A percentile compares a stretch with the other conserved stretches of the same genome.
phyloP scores from a whole-genome alignment of 2,113 vertebrate genomes.

The Sturnira hondurensis region DNA sequence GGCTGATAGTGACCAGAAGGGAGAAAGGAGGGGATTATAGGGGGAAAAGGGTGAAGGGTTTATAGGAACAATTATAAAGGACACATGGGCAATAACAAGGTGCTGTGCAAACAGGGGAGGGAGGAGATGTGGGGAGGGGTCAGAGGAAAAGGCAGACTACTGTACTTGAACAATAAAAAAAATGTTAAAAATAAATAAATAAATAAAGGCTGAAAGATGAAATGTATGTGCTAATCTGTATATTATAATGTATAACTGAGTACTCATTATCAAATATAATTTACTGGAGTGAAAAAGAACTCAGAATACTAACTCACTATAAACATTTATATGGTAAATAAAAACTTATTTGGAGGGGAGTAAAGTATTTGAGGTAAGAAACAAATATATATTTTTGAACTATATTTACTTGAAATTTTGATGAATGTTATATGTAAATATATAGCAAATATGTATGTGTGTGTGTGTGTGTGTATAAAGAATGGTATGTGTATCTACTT shows the following conservation, averaged over 20 bases:
- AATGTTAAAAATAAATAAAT: too few relatives aligned
- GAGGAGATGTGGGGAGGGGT: too few relatives aligned
- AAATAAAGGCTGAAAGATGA: too few relatives aligned
- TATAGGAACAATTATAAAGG: too few relatives aligned
- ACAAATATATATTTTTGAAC: constrained; percentile 3
- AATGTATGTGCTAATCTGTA: neutral
- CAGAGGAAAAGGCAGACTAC: too few relatives aligned
- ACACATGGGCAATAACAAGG: too few relatives aligned
- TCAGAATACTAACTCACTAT: neutral
- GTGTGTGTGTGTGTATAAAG: neutral
- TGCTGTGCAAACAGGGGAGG: too few relatives aligned
- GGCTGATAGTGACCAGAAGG: too few relatives aligned
- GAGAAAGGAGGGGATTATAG: too few relatives aligned
- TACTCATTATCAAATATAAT: constrained; percentile 40
- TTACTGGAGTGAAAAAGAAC: neutral
- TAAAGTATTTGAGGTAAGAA: constrained; percentile 57
- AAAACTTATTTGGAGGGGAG: neutral
- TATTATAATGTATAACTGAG: constrained; percentile 42
- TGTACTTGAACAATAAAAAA: too few relatives aligned
- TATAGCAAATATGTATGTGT: neutral
- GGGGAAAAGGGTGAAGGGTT: too few relatives aligned
- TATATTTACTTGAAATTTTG: constrained; percentile 26
- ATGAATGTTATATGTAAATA: neutral
- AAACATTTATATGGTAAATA: too few relatives aligned
- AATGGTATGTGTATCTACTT: neutral